Evolutionary conservation across 2,888 invertebrate species (phyloP).

Genomic region (Mellilla xanthometata): DNA sequence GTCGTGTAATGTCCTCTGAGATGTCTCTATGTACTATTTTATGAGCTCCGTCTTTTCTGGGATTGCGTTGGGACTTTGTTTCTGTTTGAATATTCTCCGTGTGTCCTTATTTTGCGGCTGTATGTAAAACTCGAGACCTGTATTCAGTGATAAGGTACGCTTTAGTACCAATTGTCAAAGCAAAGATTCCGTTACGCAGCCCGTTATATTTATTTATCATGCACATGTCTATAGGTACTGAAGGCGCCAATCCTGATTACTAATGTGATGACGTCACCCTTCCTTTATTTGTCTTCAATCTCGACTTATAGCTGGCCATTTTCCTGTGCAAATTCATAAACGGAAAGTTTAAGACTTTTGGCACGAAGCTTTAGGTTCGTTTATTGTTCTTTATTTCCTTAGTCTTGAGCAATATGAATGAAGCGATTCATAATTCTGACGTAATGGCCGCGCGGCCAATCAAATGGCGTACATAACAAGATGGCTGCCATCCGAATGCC

Average conservation of each 20-base stretch:
- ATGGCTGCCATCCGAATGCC: slow-evolving; percentile 70
- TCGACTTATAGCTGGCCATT: slow-evolving; percentile 19
- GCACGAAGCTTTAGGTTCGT: slow-evolving; percentile 20
- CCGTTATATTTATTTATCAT: slow-evolving; percentile 31
- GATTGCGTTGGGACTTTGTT: slow-evolving; percentile 21
- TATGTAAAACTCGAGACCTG: slow-evolving; percentile 1
- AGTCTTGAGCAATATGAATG: slow-evolving; percentile 42
- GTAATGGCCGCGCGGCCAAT: slow-evolving; percentile 50
- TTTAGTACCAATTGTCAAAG: too few relatives aligned
- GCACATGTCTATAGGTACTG: slow-evolving; percentile 21
- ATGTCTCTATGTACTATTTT: slow-evolving; percentile 48
- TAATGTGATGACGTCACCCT: slow-evolving; percentile 33
- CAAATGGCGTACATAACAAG: slow-evolving; percentile 57
- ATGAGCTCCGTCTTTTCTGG: slow-evolving; percentile 27
- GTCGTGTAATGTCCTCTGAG: slow-evolving; percentile 66
- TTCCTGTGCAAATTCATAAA: slow-evolving; percentile 23
- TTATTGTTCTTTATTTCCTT: slow-evolving; percentile 22
- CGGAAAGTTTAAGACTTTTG: slow-evolving; percentile 25
- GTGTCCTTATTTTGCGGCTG: slow-evolving; percentile 8
- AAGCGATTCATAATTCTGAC: slow-evolving; percentile 52
- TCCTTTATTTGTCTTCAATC: slow-evolving; percentile 29
- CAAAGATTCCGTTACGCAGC: slow-evolving; percentile 29
- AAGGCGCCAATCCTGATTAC: slow-evolving; percentile 33
- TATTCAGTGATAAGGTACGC: too few relatives aligned
- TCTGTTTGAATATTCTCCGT: slow-evolving; percentile 18